A percentile compares a stretch with the other conserved stretches of the same genome.
These are phyloP conservation scores for Clarias batrachus DNA, from an alignment of 2,113 vertebrate genomes.

Conservation along the genomic window DNA sequence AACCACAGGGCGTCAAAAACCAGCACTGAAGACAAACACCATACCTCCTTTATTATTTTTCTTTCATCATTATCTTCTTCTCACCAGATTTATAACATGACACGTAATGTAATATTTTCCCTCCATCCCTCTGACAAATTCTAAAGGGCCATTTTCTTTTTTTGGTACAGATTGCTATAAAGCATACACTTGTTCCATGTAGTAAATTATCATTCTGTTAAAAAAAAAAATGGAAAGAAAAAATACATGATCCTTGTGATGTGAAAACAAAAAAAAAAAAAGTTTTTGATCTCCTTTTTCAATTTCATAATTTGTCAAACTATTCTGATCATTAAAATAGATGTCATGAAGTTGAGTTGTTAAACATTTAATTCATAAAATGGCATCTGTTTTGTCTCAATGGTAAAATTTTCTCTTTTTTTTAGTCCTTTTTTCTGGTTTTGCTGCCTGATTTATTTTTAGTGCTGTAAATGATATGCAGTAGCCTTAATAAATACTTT, in stretches of 20 bases:
- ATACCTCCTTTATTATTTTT: not conserved
- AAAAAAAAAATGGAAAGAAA: not conserved
- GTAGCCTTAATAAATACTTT: slow-evolving; percentile 67
- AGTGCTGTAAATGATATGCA: slow-evolving; percentile 69
- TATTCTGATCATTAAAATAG: slow-evolving; percentile 14
- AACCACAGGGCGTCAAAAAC: slow-evolving; percentile 82
- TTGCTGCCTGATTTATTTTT: slow-evolving; percentile 39
- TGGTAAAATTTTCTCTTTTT: slow-evolving; percentile 27
- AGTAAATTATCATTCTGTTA: not conserved
- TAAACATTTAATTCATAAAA: slow-evolving; percentile 3
- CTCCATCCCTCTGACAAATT: not conserved
- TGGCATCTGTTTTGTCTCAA: not conserved
- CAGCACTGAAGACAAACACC: slow-evolving; percentile 72
- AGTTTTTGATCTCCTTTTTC: slow-evolving; percentile 15
- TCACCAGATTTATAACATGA: not conserved
- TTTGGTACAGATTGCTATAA: not conserved
- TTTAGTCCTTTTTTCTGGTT: slow-evolving; percentile 44
- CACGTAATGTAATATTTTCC: not conserved
- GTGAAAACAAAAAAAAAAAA: not conserved
- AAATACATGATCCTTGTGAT: not conserved
- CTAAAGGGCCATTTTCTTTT: not conserved
- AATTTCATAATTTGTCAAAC: slow-evolving; percentile 2
- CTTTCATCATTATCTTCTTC: not conserved
- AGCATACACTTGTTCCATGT: no score
- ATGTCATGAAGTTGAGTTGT: slow-evolving; percentile 13